Evolutionary conservation across 2,888 invertebrate species (phyloP), one percentile per base, ranked within the genome.

Genomic region (Camptogramma bilineatum): DNA sequence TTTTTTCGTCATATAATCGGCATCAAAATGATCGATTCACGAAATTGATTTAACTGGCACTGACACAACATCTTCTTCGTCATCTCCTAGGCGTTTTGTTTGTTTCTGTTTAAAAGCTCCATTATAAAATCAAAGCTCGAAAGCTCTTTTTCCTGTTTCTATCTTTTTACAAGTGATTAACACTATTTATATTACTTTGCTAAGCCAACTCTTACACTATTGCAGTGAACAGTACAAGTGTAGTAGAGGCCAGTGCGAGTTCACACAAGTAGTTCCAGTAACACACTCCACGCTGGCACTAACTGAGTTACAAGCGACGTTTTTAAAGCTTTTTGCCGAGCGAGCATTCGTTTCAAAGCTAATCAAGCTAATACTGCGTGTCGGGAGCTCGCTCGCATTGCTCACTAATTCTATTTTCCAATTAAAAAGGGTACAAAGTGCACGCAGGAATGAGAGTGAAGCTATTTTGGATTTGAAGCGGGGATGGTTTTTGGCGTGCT

Each of bases 271-370:
- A 63, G 62, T 34, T 17, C 55, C 44, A 60, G 69, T 66, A 62
- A 69, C 69, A 68, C 59, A 66, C 60, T 64, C 52, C 31, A 8
- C 73, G 70, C 73, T 75, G 78, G 73, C 75, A 73, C 76, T 89
- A 91, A 91, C 84, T 84, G 80, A 88, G 87, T 91, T 91, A 90
- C 84, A 74, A 78, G 82, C 80, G 84, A 86, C 86, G 77, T 87
- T 90, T 90, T 90, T 90, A 91, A 88, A 89, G 90, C 90, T 88
- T 90, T 90, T 90, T 88, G 83, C 84, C 77, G 81, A 77, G 84
- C 76, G 70, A 74, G 79, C 81, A 77, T 78, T 78, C 80, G 79
- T 78, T 82, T 87, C 82, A 79, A 78, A 80, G 81, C 85, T 88
- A 88, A 90, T 90, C 85, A 90, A 79, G 80, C 85, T 87, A 88